Conservation (phyloP, 2,113 vertebrate species). For the Eidolon helvum region DNA sequence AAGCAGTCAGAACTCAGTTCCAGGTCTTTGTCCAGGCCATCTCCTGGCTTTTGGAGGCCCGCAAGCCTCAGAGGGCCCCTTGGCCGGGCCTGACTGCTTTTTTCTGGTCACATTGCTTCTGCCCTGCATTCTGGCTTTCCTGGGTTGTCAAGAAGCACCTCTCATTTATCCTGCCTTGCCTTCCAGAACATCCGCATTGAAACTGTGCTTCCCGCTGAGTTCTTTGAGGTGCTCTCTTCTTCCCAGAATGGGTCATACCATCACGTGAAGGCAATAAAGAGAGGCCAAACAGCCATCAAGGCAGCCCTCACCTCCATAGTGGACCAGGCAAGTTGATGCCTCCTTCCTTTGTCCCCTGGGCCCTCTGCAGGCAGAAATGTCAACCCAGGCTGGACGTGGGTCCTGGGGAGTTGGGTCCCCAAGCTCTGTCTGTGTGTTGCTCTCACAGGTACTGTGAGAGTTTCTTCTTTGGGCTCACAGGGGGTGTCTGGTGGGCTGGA, state of each 20-base stretch:
- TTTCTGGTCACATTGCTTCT: not conserved
- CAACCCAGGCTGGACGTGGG: fast-evolving
- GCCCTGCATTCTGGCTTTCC: fast-evolving
- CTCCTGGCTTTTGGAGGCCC: not conserved
- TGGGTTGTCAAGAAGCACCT: not conserved
- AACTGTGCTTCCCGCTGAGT: conserved; percentile 84
- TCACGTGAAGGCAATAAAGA: conserved; percentile 85
- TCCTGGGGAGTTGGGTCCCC: fast-evolving
- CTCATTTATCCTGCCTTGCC: not conserved
- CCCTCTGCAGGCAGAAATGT: not conserved
- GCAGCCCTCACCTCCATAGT: conserved; percentile 89
- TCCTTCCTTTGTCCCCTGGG: fast-evolving
- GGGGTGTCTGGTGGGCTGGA: fast-evolving
- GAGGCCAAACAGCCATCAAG: conserved; percentile 88
- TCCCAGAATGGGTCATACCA: conserved; percentile 95
- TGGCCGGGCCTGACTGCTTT: not conserved
- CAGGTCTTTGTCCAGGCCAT: fast-evolving
- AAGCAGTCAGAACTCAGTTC: not conserved
- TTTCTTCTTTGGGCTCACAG: not conserved
- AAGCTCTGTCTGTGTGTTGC: not conserved
- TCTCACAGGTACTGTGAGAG: not conserved
- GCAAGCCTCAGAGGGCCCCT: not conserved
- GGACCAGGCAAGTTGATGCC: conserved; percentile 86
- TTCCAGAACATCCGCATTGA: conserved; percentile 92
- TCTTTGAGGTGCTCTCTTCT: conserved; percentile 90